Percentiles rank a stretch among this genome's conserved stretches.
Evolutionary conservation across 2,888 invertebrate species (phyloP).

Genomic region (Caenorhabditis wallacei): DNA sequence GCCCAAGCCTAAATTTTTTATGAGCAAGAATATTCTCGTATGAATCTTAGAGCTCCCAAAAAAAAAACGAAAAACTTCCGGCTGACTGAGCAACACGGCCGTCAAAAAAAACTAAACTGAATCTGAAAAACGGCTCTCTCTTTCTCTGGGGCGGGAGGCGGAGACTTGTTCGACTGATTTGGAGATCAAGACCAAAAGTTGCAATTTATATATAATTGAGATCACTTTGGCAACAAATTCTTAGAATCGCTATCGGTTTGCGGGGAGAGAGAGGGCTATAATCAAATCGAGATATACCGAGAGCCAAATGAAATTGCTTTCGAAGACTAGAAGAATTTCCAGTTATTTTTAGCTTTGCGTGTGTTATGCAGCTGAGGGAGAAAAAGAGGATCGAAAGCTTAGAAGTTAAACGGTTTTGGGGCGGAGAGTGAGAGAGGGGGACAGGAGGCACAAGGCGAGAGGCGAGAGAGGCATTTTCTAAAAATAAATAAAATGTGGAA

Average conservation of each 20-base stretch:
- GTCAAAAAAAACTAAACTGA: neutral
- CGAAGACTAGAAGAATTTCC: no score
- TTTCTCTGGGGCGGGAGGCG: neutral
- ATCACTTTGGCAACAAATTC: neutral
- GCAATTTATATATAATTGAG: neutral
- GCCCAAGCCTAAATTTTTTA: no score
- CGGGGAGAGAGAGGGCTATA: no score
- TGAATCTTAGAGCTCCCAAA: no score
- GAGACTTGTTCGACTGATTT: neutral
- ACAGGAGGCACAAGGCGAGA: neutral
- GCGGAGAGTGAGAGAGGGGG: neutral
- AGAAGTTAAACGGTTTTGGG: constrained; percentile 17
- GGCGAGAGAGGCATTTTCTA: no score
- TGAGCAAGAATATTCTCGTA: no score
- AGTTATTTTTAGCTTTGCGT: neutral
- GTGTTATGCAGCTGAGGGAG: no score
- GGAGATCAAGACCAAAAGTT: neutral
- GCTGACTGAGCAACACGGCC: neutral
- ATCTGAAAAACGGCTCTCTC: neutral
- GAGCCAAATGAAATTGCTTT: no score
- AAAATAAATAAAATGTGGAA: constrained; percentile 10
- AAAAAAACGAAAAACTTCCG: no score
- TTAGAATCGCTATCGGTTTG: neutral
- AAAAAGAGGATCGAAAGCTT: neutral
- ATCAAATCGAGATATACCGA: neutral